Conservation (phyloP, 2,888 invertebrate genomes). For the Synergus umbraculus region DNA sequence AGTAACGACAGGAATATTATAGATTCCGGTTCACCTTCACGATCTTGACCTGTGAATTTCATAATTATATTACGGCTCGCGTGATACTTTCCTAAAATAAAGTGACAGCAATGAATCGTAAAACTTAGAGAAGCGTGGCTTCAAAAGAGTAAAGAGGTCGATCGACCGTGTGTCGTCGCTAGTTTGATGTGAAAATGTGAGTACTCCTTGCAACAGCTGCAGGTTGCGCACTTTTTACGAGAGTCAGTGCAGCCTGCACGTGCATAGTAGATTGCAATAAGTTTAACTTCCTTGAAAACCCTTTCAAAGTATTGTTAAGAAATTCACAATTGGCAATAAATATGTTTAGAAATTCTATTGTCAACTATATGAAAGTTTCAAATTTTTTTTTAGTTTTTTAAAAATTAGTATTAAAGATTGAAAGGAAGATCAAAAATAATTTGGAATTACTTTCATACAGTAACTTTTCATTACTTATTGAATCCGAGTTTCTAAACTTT, state of each 20-base stretch:
- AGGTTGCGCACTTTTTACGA: constrained; percentile 6
- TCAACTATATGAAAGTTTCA: too few relatives aligned
- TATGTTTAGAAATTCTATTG: too few relatives aligned
- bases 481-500: not conserved
- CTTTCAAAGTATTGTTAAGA: not conserved
- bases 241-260: constrained; percentile 13
- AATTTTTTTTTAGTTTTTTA: too few relatives aligned
- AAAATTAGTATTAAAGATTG: too few relatives aligned
- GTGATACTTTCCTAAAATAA: constrained; percentile 43
- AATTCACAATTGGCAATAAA: too few relatives aligned
- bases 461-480: not conserved
- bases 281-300: constrained; percentile 14
- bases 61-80: constrained; percentile 25
- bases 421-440: too few relatives aligned
- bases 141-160: not conserved
- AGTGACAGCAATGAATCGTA: constrained; percentile 8
- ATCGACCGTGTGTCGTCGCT: constrained; percentile 3
- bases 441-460: too few relatives aligned
- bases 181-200: constrained; percentile 26
- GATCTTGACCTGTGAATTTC: constrained; percentile 50
- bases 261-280: constrained; percentile 27
- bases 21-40: constrained; percentile 46
- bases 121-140: constrained; percentile 13
- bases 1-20: not conserved
- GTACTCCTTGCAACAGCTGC: constrained; percentile 30